Base-by-base conservation (phyloP, 2,888 invertebrate genomes). In the Bhutanitis thaidina region DNA sequence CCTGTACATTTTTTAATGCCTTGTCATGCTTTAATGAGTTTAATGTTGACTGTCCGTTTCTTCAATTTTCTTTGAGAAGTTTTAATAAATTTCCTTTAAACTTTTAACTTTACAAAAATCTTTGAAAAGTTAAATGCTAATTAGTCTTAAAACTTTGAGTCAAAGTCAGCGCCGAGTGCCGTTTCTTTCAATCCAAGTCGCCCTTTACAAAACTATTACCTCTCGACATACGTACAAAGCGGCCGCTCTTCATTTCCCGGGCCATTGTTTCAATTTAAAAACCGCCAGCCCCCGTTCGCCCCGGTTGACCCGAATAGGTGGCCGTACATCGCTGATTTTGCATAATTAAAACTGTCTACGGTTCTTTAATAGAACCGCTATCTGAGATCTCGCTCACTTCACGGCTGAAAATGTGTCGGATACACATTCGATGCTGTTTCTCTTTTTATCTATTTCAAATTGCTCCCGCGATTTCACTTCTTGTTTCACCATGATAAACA, bases 301-400 rank as follows among this genome's bases (percentile, higher is more conserved):
- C 64, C 68, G 74, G 64, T 70, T 74, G 78, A 76, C 77, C 78
- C 76, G 69, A 74, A 80, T 80, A 50, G 50, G 44, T 44, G 69
- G 73, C 62, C 67, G 66, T 69, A 67, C 72, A 70, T 71, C 69
- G 75, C 69, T 76, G 79, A 78, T 79, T 76, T 71, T 77, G 80
- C 77, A 78, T 80, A 78, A 80, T 80, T 80, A 78, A 80, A 80
- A 75, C 66, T 64, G 73, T 71, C 77, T 71, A 70, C 67, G 62
- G 64, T 65, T 66, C 66, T 76, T 74, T 58, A 59, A 65, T 64
- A 60, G 57, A 55, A 55, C 49, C 57, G 60, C 54, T 50, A 43
- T 43, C 49, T 49, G 50, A 44, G 37, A 32, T 37, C 25, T 43
- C 36, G 56, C 37, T 56, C 41, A 49, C 38, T 47, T 50, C 49